These are phyloP conservation scores for Drosophila vallismaia DNA, from an alignment of 2,888 invertebrate genomes.

Conservation along the genomic window DNA sequence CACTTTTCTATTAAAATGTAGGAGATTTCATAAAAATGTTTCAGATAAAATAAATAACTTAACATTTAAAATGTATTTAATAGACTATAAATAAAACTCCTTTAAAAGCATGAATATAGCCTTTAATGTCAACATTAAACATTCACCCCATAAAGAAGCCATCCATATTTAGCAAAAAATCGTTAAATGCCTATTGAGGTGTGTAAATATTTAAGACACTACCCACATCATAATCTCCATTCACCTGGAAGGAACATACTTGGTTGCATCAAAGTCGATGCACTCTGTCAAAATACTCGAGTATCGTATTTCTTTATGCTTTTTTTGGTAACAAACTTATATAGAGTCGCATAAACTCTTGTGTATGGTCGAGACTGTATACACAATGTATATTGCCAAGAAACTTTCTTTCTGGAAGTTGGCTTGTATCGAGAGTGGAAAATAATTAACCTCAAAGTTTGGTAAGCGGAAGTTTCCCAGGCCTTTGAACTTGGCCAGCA, in stretches of 20 bases:
- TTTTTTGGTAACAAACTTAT: slow-evolving; percentile 25
- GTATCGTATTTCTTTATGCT: slow-evolving; percentile 22
- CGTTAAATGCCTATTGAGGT: slow-evolving; percentile 11
- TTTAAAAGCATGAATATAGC: background rate
- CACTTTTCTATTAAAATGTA: background rate
- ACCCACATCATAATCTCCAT: slow-evolving; percentile 3
- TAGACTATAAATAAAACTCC: background rate
- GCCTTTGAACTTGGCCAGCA: slow-evolving; percentile 60
- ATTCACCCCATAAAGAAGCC: background rate
- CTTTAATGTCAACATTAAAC: background rate
- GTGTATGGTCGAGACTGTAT: background rate
- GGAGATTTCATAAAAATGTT: background rate
- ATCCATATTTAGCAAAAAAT: slow-evolving; percentile 11
- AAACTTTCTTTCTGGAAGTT: slow-evolving; percentile 49
- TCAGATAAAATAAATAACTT: too few species aligned
- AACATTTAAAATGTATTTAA: background rate
- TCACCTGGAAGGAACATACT: slow-evolving; percentile 22
- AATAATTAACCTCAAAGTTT: slow-evolving; percentile 79
- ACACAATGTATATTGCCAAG: slow-evolving; percentile 6
- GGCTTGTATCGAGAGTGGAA: slow-evolving; percentile 70
- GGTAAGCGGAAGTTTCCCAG: slow-evolving; percentile 64
- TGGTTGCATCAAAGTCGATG: slow-evolving; percentile 4
- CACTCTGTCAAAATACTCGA: slow-evolving; percentile 1
- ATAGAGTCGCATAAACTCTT: slow-evolving; percentile 1
- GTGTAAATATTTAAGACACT: slow-evolving; percentile 29